A percentile compares a stretch with the other conserved stretches of the same genome.
Evolutionary conservation across 1,140 invertebrate species (phyloP).

Genomic region (Heliconius eleuchia): DNA sequence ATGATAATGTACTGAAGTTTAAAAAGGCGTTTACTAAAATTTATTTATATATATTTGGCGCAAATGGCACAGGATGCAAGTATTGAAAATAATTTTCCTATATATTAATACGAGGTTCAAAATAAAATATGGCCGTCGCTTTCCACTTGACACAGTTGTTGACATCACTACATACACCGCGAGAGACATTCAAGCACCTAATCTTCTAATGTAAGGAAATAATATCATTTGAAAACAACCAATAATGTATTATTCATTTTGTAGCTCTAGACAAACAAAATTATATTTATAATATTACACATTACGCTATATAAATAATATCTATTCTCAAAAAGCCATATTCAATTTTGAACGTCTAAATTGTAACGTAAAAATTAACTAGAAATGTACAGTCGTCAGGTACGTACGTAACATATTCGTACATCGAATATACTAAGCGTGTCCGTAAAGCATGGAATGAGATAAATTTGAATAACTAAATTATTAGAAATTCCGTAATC

Average conservation of each 20-base stretch:
- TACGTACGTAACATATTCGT: slow-evolving; percentile 52
- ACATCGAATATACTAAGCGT: slow-evolving; percentile 54
- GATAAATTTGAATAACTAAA: slow-evolving; percentile 39
- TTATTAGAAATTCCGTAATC: slow-evolving; percentile 20
- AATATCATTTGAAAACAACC: too few relatives aligned
- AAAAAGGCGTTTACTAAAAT: neutral
- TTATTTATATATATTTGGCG: slow-evolving; percentile 16
- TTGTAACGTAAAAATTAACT: slow-evolving; percentile 50
- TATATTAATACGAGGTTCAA: slow-evolving; percentile 16
- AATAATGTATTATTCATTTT: neutral
- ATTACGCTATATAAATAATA: too few relatives aligned
- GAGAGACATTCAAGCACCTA: neutral
- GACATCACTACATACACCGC: neutral
- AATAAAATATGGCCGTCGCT: neutral
- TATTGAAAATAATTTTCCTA: slow-evolving; percentile 30
- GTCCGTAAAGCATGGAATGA: slow-evolving; percentile 60
- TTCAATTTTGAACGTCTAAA: neutral
- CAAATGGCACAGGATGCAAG: slow-evolving; percentile 33
- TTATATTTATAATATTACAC: too few relatives aligned
- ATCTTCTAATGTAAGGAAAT: neutral
- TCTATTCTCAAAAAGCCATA: neutral
- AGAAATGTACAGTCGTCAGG: slow-evolving; percentile 69
- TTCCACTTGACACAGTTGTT: neutral
- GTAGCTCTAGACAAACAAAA: too few relatives aligned
- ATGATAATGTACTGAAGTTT: neutral